Conservation (phyloP, 2,888 invertebrate genomes). For the Iselma pallidipennis region DNA sequence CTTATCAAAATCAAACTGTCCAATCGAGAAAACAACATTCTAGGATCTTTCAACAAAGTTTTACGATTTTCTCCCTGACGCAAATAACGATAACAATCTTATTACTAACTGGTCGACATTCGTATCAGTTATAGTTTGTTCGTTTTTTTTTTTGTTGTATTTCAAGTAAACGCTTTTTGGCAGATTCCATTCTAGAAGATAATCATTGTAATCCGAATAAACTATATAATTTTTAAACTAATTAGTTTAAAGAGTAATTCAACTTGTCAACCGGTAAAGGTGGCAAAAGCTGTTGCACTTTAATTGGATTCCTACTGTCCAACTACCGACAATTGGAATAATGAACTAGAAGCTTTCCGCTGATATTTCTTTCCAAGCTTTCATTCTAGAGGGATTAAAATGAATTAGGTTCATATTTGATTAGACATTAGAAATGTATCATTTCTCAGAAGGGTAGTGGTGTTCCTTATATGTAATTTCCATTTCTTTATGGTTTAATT, state of each 20-base stretch:
- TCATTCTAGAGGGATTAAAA: too few relatives aligned
- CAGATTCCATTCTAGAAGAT: too few relatives aligned
- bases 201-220: not conserved
- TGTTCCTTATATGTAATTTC: conserved; percentile 4
- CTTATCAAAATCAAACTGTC: not conserved
- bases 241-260: not conserved
- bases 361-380: not conserved
- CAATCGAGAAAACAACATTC: not conserved
- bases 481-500: not conserved
- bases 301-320: not conserved
- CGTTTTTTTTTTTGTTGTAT: not conserved
- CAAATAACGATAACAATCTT: too few relatives aligned
- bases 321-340: not conserved
- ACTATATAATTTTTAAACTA: not conserved
- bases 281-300: not conserved
- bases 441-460: too few relatives aligned
- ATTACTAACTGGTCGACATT: too few relatives aligned
- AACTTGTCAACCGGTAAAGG: not conserved
- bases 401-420: too few relatives aligned
- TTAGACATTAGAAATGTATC: too few relatives aligned
- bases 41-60: too few relatives aligned
- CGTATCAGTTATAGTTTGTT: too few relatives aligned
- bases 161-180: too few relatives aligned
- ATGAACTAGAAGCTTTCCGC: not conserved
- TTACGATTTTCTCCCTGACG: too few relatives aligned